Percentiles rank a stretch among this genome's conserved stretches.
Evolutionary conservation across 2,888 invertebrate species (phyloP).

Genomic region (Hydroisotoma schaefferi): DNA sequence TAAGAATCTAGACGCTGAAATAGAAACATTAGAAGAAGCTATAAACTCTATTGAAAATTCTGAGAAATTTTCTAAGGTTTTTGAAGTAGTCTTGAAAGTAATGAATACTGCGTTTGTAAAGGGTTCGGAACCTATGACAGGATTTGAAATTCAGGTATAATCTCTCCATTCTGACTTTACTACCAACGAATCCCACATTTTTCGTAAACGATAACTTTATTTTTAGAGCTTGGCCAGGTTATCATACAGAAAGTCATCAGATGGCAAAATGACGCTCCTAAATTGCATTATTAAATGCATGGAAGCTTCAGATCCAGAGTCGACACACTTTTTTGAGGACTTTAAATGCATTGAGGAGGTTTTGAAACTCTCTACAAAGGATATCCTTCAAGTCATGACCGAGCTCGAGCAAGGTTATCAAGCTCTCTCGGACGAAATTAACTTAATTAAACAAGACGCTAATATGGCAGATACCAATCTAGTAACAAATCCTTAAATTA

Average conservation of each 20-base stretch:
- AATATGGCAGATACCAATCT: too few relatives aligned
- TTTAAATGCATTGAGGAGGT: conserved; percentile 18
- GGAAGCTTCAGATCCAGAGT: not conserved
- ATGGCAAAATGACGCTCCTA: conserved; percentile 15
- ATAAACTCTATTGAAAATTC: conserved; percentile 8
- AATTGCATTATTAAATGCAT: conserved; percentile 26
- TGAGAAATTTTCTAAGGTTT: conserved; percentile 16
- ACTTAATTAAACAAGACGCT: not conserved
- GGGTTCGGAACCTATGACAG: conserved; percentile 13
- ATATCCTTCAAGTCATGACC: not conserved
- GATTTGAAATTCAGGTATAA: conserved; percentile 26
- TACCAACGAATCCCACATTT: too few relatives aligned
- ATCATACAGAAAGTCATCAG: conserved; percentile 15
- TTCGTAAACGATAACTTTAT: not conserved
- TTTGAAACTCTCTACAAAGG: conserved; percentile 17
- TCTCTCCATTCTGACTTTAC: not conserved
- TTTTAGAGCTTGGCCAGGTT: conserved; percentile 17
- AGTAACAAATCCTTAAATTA: too few relatives aligned
- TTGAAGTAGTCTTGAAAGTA: conserved; percentile 16
- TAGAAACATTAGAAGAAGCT: conserved; percentile 6
- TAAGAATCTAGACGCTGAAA: not conserved
- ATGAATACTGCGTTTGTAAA: conserved; percentile 12
- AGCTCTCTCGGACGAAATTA: not conserved
- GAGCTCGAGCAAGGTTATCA: not conserved
- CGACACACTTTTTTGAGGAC: conserved; percentile 19